Percentiles rank a stretch among this genome's conserved stretches.
Evolutionary conservation across 2,797 vertebrate species (phyloP).

Genomic region (Hippoglossus hippoglossus): DNA sequence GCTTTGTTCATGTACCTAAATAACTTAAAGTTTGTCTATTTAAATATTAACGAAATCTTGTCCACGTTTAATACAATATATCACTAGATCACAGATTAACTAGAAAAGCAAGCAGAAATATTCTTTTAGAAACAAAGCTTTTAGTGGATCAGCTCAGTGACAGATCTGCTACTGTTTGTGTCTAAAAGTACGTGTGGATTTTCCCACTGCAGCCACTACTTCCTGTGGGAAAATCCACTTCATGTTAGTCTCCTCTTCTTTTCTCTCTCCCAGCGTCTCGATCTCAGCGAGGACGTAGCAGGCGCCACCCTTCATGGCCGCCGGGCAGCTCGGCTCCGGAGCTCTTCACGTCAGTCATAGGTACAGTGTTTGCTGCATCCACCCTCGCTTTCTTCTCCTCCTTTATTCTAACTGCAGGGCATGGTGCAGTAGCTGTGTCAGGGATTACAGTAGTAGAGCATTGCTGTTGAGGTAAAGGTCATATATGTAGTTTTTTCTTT

Average conservation of each 20-base stretch:
- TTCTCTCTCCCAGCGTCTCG: constrained; percentile 84
- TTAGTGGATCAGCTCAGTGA: neutral
- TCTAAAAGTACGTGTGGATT: neutral
- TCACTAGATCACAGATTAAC: too few relatives aligned
- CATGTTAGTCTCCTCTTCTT: neutral
- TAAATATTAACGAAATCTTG: too few relatives aligned
- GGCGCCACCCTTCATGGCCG: constrained; percentile 97
- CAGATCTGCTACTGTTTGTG: neutral
- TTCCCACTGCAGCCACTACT: neutral
- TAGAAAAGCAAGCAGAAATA: too few relatives aligned
- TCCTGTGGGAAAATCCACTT: neutral
- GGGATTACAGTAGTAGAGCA: neutral
- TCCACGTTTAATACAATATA: too few relatives aligned
- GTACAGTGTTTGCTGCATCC: constrained; percentile 72
- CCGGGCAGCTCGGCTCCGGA: constrained; percentile 96
- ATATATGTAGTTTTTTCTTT: constrained; percentile 11
- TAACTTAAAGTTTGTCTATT: neutral
- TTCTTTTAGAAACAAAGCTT: neutral
- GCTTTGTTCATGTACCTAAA: neutral
- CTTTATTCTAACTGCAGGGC: neutral
- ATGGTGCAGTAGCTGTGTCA: constrained; percentile 1
- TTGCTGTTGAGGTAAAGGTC: neutral
- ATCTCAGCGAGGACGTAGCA: constrained; percentile 95
- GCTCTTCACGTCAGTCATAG: constrained; percentile 95
- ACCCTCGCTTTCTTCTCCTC: neutral